Base-by-base conservation (phyloP, 2,888 invertebrate species). In the Tortricodes alternella region DNA sequence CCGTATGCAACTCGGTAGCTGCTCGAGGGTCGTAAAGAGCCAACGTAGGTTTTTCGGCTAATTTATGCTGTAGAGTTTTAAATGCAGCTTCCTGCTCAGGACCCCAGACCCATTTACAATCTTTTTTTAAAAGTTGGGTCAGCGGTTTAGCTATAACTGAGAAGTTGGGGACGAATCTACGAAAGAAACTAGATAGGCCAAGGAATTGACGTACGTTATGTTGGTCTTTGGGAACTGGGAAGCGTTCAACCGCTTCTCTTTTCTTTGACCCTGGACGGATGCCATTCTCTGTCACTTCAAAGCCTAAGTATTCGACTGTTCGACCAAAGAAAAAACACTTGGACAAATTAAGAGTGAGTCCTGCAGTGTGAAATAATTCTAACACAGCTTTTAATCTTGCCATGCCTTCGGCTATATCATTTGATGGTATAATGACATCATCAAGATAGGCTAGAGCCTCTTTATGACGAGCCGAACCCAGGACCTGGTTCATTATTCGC, bases 121-220 rank as follows among this genome's bases (percentile, higher is more conserved):
- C 39, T 7, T 41, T 18, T 16, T 52, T 55, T 15, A 44, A 24
- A 1, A 57, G 23, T n/a, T 37, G 13, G 0, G 52, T 61, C 0
- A 61, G 11, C 3, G 55, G 61, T 27, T 35, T 52, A 2, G 58
- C 56, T 3, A 58, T 49, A 2, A 27, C 9, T 3, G 60, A 37
- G 35, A 55, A 60, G 2, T 19, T 3, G 1, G 5, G 6, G 74
- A 68, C 60, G 56, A 68, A 70, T 8, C 66, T 62, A 5, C 70
- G 46, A 46, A 72, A 73, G 27, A 68, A 66, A 5, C 65, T 63
- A 11, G 66, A 61, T 3, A 60, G 24, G 3, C 53, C 71, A 3
- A 73, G 27, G 48, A 72, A 74, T 41, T 68, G 66, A 15, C 65
- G 59, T 3, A 73, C 35, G 46, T 71, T 56, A 13, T 70, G 67